phyloP scores from a whole-genome alignment of 2,888 invertebrate species.

The Nephrocerus scutellatus region DNA sequence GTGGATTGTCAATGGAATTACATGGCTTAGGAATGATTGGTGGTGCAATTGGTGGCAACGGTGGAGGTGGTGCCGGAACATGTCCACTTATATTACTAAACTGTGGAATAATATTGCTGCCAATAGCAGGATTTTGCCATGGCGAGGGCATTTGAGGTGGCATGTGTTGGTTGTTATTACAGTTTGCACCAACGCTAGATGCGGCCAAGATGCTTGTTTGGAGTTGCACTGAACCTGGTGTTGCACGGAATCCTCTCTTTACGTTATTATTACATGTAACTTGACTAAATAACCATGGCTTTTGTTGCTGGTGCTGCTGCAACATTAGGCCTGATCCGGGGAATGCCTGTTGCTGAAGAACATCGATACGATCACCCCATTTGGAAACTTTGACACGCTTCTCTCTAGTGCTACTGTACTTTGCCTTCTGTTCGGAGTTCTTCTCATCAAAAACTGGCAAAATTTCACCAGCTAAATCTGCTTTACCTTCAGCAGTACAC shows the following conservation, averaged over 20 bases:
- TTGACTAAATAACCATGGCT: too few species aligned
- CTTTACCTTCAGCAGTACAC: too few species aligned
- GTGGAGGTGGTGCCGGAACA: slow-evolving; percentile 22
- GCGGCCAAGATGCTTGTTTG: slow-evolving; percentile 18
- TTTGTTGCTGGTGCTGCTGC: too few species aligned
- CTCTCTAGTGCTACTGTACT: too few species aligned
- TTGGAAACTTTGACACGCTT: slow-evolving; percentile 38
- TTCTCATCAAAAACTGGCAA: slow-evolving; percentile 23
- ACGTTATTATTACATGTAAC: too few species aligned
- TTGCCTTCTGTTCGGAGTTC: slow-evolving; percentile 17
- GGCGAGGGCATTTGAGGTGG: slow-evolving; percentile 3
- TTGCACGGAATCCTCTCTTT: too few species aligned
- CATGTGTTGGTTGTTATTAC: neutral
- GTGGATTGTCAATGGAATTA: slow-evolving; percentile 52
- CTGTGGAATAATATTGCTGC: too few species aligned
- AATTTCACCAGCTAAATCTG: slow-evolving; percentile 1
- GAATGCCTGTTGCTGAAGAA: slow-evolving; percentile 3
- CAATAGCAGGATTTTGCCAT: slow-evolving; percentile 1
- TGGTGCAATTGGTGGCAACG: slow-evolving; percentile 16
- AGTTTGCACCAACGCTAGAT: slow-evolving; percentile 22
- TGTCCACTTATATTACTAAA: slow-evolving; percentile 18
- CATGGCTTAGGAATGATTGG: slow-evolving; percentile 34
- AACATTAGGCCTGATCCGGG: too few species aligned
- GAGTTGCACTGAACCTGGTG: slow-evolving; percentile 28
- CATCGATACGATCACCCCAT: slow-evolving; percentile 37